Evolutionary conservation across 2,888 invertebrate genomes (phyloP), one percentile per base, ranked within the genome.

Genomic region (Lithophane leautieri): DNA sequence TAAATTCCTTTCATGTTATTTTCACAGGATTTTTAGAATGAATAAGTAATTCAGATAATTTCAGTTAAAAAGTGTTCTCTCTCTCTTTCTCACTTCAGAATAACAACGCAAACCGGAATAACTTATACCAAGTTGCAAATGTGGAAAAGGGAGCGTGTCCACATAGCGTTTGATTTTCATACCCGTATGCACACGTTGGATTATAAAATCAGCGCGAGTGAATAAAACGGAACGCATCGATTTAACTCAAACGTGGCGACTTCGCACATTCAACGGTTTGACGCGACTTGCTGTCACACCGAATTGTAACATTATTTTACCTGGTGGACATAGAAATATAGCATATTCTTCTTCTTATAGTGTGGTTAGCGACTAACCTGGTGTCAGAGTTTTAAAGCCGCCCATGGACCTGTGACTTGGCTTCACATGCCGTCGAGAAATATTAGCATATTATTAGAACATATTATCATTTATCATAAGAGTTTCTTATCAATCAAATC

Each of bases 181-280:
- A 86, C 85, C 81, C 88, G 85, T 85, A 81, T 85, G 82, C 85
- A 86, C 79, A 88, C 71, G 79, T 82, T 71, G 77, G 93, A 94
- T 95, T 95, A 95, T 93, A 94, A 95, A 95, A 94, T 95, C 94
- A 93, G 87, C 91, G 91, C 86, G 91, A 88, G 84, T 88, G 91
- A 91, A 92, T 91, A 90, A 90, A 92, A 92, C 91, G 90, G 89
- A 90, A 93, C 92, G 93, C 94, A 94, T 94, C 94, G 94, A 94
- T 94, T 95, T 93, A 93, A 93, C 91, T 91, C 68, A 89, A 90
- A 94, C 90, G 91, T 89, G 91, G 89, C 91, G 92, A 92, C 90
- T 94, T 93, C 91, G 91, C 91, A 91, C 93, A 91, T 92, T 89
- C 92, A 89, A 91, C 87, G 90, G 89, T 89, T 90, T 91, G 89